phyloP scores from a whole-genome alignment of 2,797 vertebrate species.

The Pristis pectinata region DNA sequence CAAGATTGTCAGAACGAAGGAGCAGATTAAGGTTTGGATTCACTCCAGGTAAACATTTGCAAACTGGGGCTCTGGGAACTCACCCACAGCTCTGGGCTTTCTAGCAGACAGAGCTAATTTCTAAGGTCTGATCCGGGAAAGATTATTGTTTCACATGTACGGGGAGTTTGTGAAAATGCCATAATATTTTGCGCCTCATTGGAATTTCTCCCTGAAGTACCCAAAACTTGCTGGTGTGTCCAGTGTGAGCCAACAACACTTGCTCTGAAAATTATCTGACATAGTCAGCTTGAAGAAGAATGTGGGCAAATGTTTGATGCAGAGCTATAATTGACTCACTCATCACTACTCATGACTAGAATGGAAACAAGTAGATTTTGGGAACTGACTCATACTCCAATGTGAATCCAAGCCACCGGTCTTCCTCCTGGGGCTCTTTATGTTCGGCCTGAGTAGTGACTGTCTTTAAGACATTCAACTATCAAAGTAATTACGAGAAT shows the following conservation, averaged over 20 bases:
- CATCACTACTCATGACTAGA: not conserved
- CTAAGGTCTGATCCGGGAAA: not conserved
- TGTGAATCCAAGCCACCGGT: not conserved
- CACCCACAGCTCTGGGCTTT: not conserved
- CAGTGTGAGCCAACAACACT: not conserved
- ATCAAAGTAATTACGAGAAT: not conserved
- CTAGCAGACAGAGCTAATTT: not conserved
- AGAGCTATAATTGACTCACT: not conserved
- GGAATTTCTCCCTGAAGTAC: not conserved
- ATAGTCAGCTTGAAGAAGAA: not conserved
- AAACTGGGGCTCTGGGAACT: not conserved
- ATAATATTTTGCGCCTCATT: not conserved
- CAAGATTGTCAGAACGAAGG: not conserved
- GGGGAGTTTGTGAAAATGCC: not conserved
- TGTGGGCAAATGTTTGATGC: not conserved
- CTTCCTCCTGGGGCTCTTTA: not conserved
- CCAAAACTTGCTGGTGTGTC: not conserved
- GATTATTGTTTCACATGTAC: not conserved
- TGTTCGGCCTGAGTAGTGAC: not conserved
- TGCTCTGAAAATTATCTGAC: not conserved
- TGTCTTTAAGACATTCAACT: not conserved
- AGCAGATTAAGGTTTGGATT: not conserved
- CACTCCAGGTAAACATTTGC: not conserved
- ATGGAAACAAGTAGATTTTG: too few species aligned
- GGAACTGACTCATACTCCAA: not conserved